These are phyloP conservation scores for Stegodyphus mimosarum DNA, from an alignment of 1,140 invertebrate species.

Conservation along the genomic window DNA sequence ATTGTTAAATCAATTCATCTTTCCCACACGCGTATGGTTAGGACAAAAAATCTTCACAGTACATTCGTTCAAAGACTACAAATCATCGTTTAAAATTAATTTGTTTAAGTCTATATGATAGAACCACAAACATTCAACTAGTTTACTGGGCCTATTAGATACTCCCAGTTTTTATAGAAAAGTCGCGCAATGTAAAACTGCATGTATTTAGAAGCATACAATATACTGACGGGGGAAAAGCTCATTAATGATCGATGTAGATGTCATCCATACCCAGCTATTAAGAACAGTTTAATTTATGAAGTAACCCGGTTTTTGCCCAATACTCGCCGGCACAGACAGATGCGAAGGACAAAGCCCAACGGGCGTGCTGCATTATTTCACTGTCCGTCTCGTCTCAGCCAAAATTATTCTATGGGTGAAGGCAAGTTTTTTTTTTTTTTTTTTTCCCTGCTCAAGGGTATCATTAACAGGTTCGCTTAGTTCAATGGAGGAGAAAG, in stretches of 20 bases:
- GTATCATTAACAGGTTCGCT: conserved; percentile 50
- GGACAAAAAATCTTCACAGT: no score
- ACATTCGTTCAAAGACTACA: no score
- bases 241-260: conserved; percentile 41
- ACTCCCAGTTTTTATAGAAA: no score
- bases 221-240: not conserved
- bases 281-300: conserved; percentile 47
- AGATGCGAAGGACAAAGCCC: conserved; percentile 30
- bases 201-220: not conserved
- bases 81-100: no score
- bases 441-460: conserved; percentile 10
- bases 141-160: no score
- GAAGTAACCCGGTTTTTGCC: conserved; percentile 4
- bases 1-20: no score
- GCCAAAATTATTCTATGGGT: conserved; percentile 30
- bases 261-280: conserved; percentile 27
- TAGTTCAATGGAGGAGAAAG: conserved; percentile 1
- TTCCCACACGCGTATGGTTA: no score
- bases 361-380: conserved; percentile 42
- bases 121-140: no score
- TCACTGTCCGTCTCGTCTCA: not conserved
- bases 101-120: no score
- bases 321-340: not conserved
- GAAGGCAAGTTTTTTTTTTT: not conserved
- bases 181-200: not conserved